Evolutionary conservation across 53 echinoderm and acorn worm genomes (phyloP), one percentile per base, ranked within the genome.

Genomic region (Stichopus horrens): DNA sequence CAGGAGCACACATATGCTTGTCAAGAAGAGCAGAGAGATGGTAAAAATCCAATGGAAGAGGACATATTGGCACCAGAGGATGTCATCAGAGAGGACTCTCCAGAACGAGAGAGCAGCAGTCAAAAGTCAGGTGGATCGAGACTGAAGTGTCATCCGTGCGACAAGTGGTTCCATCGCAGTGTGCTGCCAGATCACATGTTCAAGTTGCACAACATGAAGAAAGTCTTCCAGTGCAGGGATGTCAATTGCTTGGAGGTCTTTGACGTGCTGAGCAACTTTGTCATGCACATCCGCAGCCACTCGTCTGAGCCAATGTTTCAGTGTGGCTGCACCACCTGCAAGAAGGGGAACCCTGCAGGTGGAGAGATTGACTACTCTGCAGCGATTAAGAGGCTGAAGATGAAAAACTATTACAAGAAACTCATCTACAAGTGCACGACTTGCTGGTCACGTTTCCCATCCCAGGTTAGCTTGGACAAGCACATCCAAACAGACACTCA

Each of bases 381-480:
- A 20, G 90, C 83, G 23, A 88, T 97, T 11, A 89, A 92, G 58
- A 93, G 93, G 76, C 86, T 91, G 76, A 94, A 93, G 82, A 94
- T 96, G 94, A 85, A 92, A 82, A 89, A 94, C 68, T 94, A 99
- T 55, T 99, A 99, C 83, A 89, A 92, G 55, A 89, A 92, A 54
- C 89, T 99, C 90, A 86, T 88, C 23, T 94, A 90, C 90, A 96
- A 96, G 53, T 99, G 99, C 83, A 91, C 83, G 56, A 92, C 90
- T 55, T 99, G 99, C 57, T 99, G 95, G 96, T 88, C 94, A 56
- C 94, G 92, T 78, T 99, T 99, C 58, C 99, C 99, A 11, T 89
- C 90, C 5, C 85, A 92, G 74, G 88, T 77, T 9, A 92, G 96
- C 14, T 89, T 99, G 53, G 89, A 86, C n/a, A 92, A 88, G 58